phyloP scores from a whole-genome alignment of 2,797 vertebrate genomes.

The Tokudaia muenninki region DNA sequence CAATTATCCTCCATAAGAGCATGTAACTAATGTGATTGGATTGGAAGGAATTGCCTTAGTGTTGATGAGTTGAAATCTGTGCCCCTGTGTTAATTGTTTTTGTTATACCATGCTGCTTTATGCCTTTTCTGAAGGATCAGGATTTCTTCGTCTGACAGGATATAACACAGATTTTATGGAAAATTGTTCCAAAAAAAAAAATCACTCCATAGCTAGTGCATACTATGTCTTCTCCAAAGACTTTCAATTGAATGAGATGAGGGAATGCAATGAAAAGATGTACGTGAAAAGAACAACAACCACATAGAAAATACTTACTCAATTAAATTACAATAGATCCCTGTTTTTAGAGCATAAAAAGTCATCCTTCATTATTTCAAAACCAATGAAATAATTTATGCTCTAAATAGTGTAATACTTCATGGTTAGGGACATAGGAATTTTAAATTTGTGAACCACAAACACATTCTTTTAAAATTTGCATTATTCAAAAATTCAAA shows the following conservation, averaged over 20 bases:
- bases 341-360: background rate
- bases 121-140: background rate
- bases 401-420: background rate
- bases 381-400: constrained; percentile 4
- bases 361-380: background rate
- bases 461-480: background rate
- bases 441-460: constrained; percentile 40
- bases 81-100: background rate
- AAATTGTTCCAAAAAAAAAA: background rate
- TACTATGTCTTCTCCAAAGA: background rate
- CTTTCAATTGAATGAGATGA: background rate
- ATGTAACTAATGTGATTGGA: background rate
- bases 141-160: background rate
- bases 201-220: background rate
- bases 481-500: no score
- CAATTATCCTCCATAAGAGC: constrained; percentile 44
- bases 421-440: background rate
- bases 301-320: background rate
- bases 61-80: background rate
- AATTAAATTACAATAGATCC: background rate
- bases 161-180: background rate
- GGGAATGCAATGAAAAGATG: background rate
- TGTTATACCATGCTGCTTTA: background rate
- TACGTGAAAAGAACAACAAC: background rate
- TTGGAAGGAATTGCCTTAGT: background rate